These are phyloP conservation scores for Cephalophus harveyi DNA, from an alignment of 2,113 vertebrate species.

Conservation along the genomic window DNA sequence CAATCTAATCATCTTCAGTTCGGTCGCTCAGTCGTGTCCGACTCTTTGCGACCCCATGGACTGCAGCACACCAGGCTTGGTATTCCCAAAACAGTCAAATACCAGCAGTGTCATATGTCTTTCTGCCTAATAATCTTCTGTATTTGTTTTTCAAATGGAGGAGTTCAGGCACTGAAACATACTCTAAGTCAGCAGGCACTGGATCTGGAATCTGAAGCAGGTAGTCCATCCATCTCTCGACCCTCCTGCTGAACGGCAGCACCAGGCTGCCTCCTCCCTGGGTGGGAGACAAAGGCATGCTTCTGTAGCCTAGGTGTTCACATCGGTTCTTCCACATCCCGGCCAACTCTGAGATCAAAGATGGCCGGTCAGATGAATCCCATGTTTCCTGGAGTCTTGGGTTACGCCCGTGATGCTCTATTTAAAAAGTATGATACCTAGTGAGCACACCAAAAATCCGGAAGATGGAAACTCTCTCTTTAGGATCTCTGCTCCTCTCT, in stretches of 20 bases:
- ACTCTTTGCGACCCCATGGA: neutral
- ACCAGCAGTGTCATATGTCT: neutral
- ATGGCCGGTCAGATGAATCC: neutral
- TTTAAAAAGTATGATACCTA: slow-evolving; percentile 43
- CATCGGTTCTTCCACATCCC: neutral
- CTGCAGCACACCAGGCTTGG: neutral
- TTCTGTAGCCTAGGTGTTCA: neutral
- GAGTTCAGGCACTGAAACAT: neutral
- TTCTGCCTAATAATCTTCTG: neutral
- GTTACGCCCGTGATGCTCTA: neutral
- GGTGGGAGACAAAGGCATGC: neutral
- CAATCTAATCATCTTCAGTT: neutral
- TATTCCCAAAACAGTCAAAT: neutral
- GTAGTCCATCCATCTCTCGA: neutral
- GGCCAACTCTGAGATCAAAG: neutral
- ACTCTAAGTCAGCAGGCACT: neutral
- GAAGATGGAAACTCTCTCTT: neutral
- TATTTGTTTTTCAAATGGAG: neutral
- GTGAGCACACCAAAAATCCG: neutral
- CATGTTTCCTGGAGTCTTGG: neutral
- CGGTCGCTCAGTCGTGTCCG: rapidly evolving
- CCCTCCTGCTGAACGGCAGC: neutral
- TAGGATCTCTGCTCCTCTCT: slow-evolving; percentile 25
- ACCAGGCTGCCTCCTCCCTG: neutral
- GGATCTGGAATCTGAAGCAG: neutral